phyloP scores from a whole-genome alignment of 1,140 invertebrate genomes.

The Drepana arcuata region DNA sequence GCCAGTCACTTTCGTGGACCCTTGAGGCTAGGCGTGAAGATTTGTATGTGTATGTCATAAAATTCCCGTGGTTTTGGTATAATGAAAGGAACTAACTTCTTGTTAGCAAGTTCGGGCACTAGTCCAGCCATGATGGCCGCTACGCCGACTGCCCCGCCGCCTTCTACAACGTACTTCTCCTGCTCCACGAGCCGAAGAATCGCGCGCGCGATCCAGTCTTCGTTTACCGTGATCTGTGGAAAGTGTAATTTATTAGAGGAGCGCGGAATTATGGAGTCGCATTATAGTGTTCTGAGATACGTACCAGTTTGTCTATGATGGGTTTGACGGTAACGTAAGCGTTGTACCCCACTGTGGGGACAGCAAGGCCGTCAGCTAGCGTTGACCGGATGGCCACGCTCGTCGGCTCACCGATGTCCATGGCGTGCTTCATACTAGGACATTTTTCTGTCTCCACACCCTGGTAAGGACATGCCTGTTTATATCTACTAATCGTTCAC shows the following conservation, averaged over 20 bases:
- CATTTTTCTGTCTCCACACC: conserved; percentile 94
- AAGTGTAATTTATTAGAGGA: too few relatives aligned
- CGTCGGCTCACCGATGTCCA: conserved; percentile 80
- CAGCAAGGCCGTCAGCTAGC: conserved; percentile 92
- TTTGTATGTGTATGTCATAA: too few relatives aligned
- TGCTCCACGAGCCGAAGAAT: conserved; percentile 90
- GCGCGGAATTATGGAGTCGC: too few relatives aligned
- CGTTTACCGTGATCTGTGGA: conserved; percentile 79
- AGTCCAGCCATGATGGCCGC: conserved; percentile 89
- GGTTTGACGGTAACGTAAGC: conserved; percentile 84
- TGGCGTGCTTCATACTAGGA: conserved; percentile 84
- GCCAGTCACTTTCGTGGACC: too few relatives aligned
- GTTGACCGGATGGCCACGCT: conserved; percentile 81
- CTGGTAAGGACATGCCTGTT: too few relatives aligned
- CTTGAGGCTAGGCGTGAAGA: too few relatives aligned
- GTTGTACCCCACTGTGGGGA: conserved; percentile 91
- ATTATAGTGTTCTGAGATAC: too few relatives aligned
- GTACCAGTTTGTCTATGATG: conserved; percentile 88
- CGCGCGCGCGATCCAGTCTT: conserved; percentile 90
- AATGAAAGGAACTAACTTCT: conserved; percentile 88
- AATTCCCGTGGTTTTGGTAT: too few relatives aligned
- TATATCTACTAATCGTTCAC: too few relatives aligned
- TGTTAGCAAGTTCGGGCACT: conserved; percentile 86
- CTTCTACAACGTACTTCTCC: conserved; percentile 95
- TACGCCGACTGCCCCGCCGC: conserved; percentile 89